Evolutionary conservation across 2,888 invertebrate species (phyloP).

Genomic region (Zeuzera pyrina): DNA sequence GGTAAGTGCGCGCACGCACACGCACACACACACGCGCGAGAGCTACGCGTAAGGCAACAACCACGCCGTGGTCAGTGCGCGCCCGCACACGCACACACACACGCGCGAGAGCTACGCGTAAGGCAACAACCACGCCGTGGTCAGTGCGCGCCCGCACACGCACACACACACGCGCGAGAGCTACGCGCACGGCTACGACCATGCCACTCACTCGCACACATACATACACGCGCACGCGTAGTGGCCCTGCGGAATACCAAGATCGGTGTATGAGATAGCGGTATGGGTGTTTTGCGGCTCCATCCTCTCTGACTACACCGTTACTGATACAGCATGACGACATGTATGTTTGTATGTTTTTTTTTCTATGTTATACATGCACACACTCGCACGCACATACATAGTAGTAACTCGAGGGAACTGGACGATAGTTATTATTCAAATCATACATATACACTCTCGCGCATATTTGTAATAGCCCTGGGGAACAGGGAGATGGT

Average conservation of each 20-base stretch:
- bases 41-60: conserved; percentile 30
- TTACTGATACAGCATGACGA: too few relatives aligned
- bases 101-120: conserved; percentile 17
- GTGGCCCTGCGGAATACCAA: background rate
- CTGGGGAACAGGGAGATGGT: too few relatives aligned
- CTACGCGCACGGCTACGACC: conserved; percentile 30
- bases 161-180: conserved; percentile 5
- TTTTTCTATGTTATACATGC: too few relatives aligned
- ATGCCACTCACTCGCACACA: conserved; percentile 14
- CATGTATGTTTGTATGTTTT: too few relatives aligned
- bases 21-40: conserved; percentile 2
- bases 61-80: conserved; percentile 19
- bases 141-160: conserved; percentile 13
- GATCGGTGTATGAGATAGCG: too few relatives aligned
- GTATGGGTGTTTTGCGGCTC: too few relatives aligned
- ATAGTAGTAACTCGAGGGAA: too few relatives aligned
- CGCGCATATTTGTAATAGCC: too few relatives aligned
- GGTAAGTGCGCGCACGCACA: conserved; percentile 15
- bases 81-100: conserved; percentile 1
- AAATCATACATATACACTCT: too few relatives aligned
- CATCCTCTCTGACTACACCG: too few relatives aligned
- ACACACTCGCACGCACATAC: too few relatives aligned
- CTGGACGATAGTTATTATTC: too few relatives aligned
- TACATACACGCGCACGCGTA: background rate
- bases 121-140: conserved; percentile 29